Evolutionary conservation across 2,113 vertebrate genomes (phyloP).

Genomic region (Zosterops borbonicus): DNA sequence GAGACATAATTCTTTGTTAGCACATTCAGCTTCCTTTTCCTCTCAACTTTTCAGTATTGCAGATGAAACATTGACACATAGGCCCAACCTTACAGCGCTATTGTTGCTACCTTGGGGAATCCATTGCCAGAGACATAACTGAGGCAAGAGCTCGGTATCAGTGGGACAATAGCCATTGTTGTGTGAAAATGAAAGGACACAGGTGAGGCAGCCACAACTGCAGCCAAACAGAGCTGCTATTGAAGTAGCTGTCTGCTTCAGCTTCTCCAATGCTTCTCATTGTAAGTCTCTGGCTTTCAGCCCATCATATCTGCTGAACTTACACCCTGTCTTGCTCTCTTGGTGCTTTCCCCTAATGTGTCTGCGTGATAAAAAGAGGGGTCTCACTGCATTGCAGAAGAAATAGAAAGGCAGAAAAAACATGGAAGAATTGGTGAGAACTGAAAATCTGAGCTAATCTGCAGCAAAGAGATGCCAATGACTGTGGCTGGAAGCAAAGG

Average conservation of each 20-base stretch:
- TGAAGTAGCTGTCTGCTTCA: background rate
- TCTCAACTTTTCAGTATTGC: background rate
- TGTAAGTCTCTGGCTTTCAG: background rate
- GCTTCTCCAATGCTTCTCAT: background rate
- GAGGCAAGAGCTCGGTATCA: background rate
- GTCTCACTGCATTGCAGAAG: background rate
- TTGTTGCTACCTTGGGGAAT: background rate
- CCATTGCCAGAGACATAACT: background rate
- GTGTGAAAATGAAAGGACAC: background rate
- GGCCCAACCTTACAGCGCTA: rapidly evolving
- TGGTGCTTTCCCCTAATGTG: background rate
- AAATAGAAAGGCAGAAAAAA: background rate
- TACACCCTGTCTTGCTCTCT: background rate
- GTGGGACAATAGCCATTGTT: background rate
- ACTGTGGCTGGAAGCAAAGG: background rate
- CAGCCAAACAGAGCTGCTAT: background rate
- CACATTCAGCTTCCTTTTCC: background rate
- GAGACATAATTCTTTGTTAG: background rate
- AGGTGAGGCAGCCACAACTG: background rate
- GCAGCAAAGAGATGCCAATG: background rate
- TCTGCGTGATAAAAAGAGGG: background rate
- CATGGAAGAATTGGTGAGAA: background rate
- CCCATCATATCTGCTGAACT: background rate
- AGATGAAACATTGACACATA: background rate
- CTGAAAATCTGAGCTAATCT: background rate